Evolutionary conservation across 2,113 vertebrate genomes (phyloP).

Genomic region (Gambusia affinis): DNA sequence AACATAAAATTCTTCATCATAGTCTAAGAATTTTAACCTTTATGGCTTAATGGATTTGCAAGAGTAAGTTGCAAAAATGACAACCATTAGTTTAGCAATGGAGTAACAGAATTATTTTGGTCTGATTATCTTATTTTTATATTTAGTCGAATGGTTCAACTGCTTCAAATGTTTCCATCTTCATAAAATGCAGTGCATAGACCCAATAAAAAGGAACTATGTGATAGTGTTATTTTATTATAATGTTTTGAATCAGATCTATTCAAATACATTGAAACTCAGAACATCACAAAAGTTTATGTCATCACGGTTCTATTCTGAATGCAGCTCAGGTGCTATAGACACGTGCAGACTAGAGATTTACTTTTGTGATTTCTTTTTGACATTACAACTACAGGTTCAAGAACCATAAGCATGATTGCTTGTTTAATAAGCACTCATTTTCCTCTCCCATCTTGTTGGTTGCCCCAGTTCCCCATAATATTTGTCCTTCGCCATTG

Average conservation of each 20-base stretch:
- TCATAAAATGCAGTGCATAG: no score
- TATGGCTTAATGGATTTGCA: not conserved
- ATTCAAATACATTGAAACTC: no score
- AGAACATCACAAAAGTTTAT: no score
- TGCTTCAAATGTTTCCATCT: no score
- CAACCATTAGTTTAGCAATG: no score
- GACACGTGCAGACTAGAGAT: not conserved
- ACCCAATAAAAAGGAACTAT: no score
- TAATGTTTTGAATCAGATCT: no score
- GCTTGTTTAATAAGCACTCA: constrained; percentile 15
- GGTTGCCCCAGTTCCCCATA: not conserved
- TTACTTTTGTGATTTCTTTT: not conserved
- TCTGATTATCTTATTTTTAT: no score
- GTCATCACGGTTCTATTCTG: no score
- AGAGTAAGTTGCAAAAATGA: not conserved
- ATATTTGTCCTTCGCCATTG: not conserved
- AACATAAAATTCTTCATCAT: not conserved
- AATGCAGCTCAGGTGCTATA: not conserved
- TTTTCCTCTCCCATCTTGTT: not conserved
- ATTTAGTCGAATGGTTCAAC: no score
- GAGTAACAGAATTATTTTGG: no score
- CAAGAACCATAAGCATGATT: constrained; percentile 27
- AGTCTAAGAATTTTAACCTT: not conserved
- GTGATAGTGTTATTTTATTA: no score
- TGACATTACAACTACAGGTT: not conserved